A percentile compares a stretch with the other conserved stretches of the same genome.
Conservation (phyloP, 2,113 vertebrate species). For the Gymnorhina tibicen region DNA sequence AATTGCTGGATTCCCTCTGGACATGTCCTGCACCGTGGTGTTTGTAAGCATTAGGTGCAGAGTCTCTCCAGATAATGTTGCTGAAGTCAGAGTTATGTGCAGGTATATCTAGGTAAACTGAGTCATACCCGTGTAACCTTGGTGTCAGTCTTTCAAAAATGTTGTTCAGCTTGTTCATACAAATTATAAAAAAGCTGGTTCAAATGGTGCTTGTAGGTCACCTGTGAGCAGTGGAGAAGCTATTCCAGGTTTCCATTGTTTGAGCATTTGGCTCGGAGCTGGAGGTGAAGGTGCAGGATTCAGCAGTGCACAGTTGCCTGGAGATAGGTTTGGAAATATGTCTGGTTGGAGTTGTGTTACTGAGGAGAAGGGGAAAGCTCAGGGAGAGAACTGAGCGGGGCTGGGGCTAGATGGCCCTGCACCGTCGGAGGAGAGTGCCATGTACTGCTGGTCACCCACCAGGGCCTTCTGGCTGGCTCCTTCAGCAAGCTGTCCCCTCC, state of each 20-base stretch:
- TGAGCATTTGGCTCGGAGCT: neutral
- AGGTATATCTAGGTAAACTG: neutral
- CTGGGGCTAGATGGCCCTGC: neutral
- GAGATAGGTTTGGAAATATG: neutral
- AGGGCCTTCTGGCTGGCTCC: neutral
- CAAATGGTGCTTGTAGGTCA: neutral
- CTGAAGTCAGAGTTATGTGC: neutral
- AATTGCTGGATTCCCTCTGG: neutral
- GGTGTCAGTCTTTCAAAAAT: neutral
- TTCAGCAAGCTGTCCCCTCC: neutral
- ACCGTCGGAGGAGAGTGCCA: rapidly evolving
- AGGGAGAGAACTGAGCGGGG: neutral
- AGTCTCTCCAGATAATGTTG: neutral
- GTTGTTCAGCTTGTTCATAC: neutral
- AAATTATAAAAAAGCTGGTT: neutral
- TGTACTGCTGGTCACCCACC: neutral
- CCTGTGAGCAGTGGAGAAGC: neutral
- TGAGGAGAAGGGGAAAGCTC: neutral
- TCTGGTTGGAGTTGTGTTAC: neutral
- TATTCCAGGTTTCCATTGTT: neutral
- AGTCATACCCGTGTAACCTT: neutral
- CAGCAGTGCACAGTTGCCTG: neutral
- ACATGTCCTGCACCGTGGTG: neutral
- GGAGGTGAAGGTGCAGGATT: neutral
- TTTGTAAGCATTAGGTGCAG: neutral